Evolutionary conservation across 2,888 invertebrate genomes (phyloP).

Genomic region (Agriopis marginaria): DNA sequence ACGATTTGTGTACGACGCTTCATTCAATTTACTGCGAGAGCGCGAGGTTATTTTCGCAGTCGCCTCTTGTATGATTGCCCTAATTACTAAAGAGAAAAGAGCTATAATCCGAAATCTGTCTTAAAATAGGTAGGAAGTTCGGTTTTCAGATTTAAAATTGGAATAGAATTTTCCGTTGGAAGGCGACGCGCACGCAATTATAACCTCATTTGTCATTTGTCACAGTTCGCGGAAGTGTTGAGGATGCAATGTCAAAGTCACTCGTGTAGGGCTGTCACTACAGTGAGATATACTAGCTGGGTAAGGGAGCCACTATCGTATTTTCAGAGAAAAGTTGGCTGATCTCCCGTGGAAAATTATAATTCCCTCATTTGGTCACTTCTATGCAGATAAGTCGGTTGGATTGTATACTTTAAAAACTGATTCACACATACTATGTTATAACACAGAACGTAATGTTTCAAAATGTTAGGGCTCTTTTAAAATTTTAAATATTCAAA

Average conservation of each 20-base stretch:
- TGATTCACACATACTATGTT: no score
- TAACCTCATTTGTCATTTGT: constrained; percentile 52
- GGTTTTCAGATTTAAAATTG: constrained; percentile 43
- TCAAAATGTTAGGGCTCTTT: no score
- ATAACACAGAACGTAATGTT: no score
- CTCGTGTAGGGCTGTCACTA: constrained; percentile 49
- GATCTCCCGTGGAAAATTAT: no score
- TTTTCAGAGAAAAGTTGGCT: neutral
- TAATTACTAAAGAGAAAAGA: neutral
- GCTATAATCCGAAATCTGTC: neutral
- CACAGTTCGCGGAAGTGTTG: constrained; percentile 47
- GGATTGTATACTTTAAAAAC: no score
- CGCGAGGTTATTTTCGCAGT: no score
- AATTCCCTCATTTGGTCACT: no score
- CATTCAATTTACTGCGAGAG: neutral
- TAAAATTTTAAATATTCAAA: no score
- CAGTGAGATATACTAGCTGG: no score
- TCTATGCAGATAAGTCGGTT: no score
- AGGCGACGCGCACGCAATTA: constrained; percentile 54
- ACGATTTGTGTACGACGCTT: no score
- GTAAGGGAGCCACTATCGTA: neutral
- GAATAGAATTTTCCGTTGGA: constrained; percentile 37
- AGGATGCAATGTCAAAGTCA: constrained; percentile 57
- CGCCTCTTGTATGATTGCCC: neutral
- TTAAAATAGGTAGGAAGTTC: constrained; percentile 33